Evolutionary conservation across 2,113 vertebrate species (phyloP), one percentile per base, ranked within the genome.

Genomic region (Xenopus laevis): DNA sequence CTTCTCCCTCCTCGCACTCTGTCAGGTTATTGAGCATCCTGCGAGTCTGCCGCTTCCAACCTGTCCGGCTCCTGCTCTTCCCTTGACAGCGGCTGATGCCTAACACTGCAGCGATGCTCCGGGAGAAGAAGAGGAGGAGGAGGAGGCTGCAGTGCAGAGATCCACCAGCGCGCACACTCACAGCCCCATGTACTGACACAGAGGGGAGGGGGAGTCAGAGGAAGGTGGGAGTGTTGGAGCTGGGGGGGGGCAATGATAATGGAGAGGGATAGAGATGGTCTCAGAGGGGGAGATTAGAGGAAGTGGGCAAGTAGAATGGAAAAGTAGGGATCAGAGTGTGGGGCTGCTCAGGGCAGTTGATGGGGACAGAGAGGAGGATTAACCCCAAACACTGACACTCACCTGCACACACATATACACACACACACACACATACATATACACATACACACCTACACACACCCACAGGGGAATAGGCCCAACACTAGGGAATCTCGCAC

Each of bases 11-110:
- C 91, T 96, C 95, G 79, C 94, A 93, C 86, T 97, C 95, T 78
- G 94, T 94, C 91, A 97, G 93, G 93, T 95, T 97, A 93, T 97
- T 97, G 75, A 95, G 94, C 95, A 97, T 97, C 91, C 92, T 88
- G 47, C 65, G 47, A 8, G 64, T 27, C 62, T 58, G 55, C 17
- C 64, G 40, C 68, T 77, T 78, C 78, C 78, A 62, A 81, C 79
- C 71, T 80, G 81, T 85, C 47, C 47, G 47, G 47, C 47, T 50
- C 15, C 47, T 50, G 6, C 47, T 50, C 15, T 50, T 50, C 81
- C 86, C 77, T 78, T 18, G 10, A 59, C 60, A 58, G 68, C 68
- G 68, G 71, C 74, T 60, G 69, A 72, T 70, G 78, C 71, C 83
- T 90, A 85, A 89, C 83, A 71, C 81, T 79, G 81, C 80, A 81